A percentile compares a stretch with the other conserved stretches of the same genome.
These are phyloP conservation scores for Etheostoma nigrum DNA, from an alignment of 2,797 vertebrate genomes.

Conservation along the genomic window DNA sequence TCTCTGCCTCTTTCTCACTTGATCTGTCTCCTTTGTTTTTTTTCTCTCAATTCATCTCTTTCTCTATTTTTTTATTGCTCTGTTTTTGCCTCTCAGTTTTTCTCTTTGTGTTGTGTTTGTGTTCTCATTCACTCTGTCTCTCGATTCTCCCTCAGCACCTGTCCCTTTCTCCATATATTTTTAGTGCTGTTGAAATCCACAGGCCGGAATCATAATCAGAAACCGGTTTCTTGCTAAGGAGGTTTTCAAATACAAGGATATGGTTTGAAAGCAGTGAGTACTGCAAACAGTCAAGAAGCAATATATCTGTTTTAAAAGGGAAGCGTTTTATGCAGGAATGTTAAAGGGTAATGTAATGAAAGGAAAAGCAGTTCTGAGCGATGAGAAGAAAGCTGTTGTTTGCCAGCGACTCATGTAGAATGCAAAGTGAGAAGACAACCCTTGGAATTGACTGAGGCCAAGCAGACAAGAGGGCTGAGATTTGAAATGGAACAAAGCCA, in stretches of 20 bases:
- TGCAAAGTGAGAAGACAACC: not conserved
- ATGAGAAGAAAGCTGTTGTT: not conserved
- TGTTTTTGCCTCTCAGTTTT: not conserved
- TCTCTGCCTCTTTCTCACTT: constrained; percentile 7
- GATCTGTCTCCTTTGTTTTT: not conserved
- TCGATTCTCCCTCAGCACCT: not conserved
- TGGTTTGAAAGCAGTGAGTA: not conserved
- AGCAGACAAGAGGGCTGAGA: not conserved
- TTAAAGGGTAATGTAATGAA: too few relatives aligned
- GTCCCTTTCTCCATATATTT: not conserved
- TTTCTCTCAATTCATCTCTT: not conserved
- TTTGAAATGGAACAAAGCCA: constrained; percentile 17
- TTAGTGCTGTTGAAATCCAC: not conserved
- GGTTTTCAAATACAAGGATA: not conserved
- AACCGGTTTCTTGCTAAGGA: not conserved
- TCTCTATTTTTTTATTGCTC: not conserved
- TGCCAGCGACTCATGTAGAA: not conserved
- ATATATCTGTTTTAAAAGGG: too few relatives aligned
- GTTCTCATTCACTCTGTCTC: not conserved
- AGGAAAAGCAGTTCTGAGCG: not conserved
- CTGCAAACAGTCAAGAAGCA: constrained; percentile 1
- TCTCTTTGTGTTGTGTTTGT: not conserved
- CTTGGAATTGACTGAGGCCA: not conserved
- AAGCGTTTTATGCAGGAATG: not conserved
- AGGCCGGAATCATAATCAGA: not conserved